A percentile compares a stretch with the other conserved stretches of the same genome.
Conservation (phyloP, 1,140 invertebrate species). For the Drosophila mayri region DNA sequence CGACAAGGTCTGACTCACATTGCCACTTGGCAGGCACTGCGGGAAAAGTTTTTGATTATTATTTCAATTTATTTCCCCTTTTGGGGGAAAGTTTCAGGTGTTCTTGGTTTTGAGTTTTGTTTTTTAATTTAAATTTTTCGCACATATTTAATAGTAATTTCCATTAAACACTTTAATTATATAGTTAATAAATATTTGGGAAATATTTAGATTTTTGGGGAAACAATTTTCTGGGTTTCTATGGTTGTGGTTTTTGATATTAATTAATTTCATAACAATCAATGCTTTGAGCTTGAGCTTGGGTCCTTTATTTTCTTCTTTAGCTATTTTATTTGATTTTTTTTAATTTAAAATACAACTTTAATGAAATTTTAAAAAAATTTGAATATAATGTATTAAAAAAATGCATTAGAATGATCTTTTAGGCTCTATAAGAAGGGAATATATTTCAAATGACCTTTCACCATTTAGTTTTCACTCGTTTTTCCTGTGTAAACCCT, state of each 20-base stretch:
- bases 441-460: too few relatives aligned
- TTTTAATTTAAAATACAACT: background rate
- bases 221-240: too few relatives aligned
- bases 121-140: too few relatives aligned
- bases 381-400: background rate
- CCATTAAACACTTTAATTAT: too few relatives aligned
- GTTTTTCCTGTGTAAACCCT: background rate
- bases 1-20: constrained; percentile 32
- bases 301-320: too few relatives aligned
- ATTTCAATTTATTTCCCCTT: background rate
- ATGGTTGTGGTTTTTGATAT: too few relatives aligned
- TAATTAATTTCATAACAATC: too few relatives aligned
- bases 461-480: background rate
- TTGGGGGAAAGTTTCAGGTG: too few relatives aligned
- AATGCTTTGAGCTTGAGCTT: background rate
- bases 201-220: too few relatives aligned
- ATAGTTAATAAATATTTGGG: too few relatives aligned
- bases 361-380: background rate
- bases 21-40: constrained; percentile 13
- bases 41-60: background rate
- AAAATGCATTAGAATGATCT: background rate
- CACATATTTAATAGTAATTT: too few relatives aligned
- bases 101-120: too few relatives aligned
- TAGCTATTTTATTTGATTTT: background rate
- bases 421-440: background rate